Percentiles rank a stretch among this genome's conserved stretches.
Conservation (phyloP, 2,113 vertebrate genomes). For the Cyrtonyx montezumae region DNA sequence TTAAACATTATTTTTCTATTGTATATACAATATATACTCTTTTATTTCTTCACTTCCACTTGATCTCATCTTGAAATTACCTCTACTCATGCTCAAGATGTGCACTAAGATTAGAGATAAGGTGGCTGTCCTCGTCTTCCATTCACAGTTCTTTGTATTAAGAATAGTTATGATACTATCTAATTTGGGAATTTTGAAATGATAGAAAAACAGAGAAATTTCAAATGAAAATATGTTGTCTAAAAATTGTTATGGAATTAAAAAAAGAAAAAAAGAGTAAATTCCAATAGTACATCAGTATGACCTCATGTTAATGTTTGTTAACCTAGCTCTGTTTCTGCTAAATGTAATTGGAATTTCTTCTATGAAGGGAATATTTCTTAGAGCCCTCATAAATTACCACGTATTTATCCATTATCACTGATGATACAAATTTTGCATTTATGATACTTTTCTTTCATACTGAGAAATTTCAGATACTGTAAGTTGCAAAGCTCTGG, state of each 20-base stretch:
- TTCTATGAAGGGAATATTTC: not conserved
- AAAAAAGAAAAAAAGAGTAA: not conserved
- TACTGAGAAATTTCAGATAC: not conserved
- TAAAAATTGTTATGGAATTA: not conserved
- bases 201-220: not conserved
- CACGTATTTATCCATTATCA: not conserved
- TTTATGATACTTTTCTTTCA: slow-evolving; percentile 8
- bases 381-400: not conserved
- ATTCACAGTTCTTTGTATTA: slow-evolving; percentile 55
- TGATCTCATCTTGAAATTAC: slow-evolving; percentile 60
- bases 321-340: not conserved
- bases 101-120: slow-evolving; percentile 49
- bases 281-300: not conserved
- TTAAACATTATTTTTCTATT: not conserved
- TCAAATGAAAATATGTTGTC: not conserved
- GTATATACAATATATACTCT: slow-evolving; percentile 9
- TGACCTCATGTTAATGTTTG: not conserved
- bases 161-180: slow-evolving; percentile 65
- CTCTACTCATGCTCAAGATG: slow-evolving; percentile 5
- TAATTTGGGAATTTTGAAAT: not conserved
- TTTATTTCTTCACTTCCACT: slow-evolving; percentile 71
- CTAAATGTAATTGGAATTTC: not conserved
- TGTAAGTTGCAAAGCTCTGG: not conserved
- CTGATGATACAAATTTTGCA: not conserved
- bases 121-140: slow-evolving; percentile 58